phyloP scores from a whole-genome alignment of 2,113 vertebrate genomes.

The Callipepla squamata region DNA sequence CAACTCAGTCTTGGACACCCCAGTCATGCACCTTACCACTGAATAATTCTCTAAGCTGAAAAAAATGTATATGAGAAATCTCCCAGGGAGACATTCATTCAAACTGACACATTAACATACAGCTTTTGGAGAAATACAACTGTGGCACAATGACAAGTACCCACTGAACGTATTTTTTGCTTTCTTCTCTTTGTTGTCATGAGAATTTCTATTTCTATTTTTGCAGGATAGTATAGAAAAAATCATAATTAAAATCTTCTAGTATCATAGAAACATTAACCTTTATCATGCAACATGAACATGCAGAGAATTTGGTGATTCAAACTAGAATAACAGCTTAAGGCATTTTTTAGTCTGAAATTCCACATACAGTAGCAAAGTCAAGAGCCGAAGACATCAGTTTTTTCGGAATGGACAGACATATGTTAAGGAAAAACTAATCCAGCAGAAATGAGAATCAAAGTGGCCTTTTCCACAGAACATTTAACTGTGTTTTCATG shows the following conservation, averaged over 20 bases:
- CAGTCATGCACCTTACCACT: neutral
- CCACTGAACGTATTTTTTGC: neutral
- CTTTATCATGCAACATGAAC: neutral
- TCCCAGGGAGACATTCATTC: neutral
- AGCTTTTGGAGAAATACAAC: neutral
- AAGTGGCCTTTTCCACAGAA: neutral
- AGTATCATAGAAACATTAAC: neutral
- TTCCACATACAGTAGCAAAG: neutral
- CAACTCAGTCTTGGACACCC: neutral
- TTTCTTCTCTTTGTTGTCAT: neutral
- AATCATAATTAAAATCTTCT: neutral
- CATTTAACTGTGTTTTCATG: neutral
- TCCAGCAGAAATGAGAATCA: neutral
- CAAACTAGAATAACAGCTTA: neutral
- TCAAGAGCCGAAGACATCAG: neutral
- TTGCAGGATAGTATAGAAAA: neutral
- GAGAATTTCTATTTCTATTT: neutral
- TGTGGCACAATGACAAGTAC: fast-evolving
- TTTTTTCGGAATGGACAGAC: neutral
- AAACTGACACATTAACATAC: neutral
- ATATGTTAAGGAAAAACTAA: neutral
- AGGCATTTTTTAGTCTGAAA: neutral
- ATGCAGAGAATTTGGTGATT: neutral
- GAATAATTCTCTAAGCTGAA: neutral
- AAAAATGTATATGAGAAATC: neutral